phyloP scores from a whole-genome alignment of 2,113 vertebrate genomes.

The Mugil cephalus region DNA sequence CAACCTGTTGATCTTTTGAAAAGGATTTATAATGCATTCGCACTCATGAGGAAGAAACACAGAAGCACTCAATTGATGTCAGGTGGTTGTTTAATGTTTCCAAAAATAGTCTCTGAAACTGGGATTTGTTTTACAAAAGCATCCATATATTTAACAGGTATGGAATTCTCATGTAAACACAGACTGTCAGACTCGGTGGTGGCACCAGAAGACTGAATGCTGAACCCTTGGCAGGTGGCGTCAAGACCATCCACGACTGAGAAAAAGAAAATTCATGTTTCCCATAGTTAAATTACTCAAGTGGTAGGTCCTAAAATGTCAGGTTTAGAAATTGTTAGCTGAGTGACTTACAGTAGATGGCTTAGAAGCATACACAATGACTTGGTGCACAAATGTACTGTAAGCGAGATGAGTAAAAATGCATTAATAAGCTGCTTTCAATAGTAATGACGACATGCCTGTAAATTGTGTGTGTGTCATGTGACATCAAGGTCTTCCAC shows the following conservation, averaged over 20 bases:
- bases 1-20: background rate
- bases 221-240: conserved; percentile 51
- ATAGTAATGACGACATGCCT: conserved; percentile 28
- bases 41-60: background rate
- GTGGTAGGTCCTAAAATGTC: conserved; percentile 21
- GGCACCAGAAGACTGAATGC: conserved; percentile 61
- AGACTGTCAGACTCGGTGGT: conserved; percentile 65
- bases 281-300: conserved; percentile 37
- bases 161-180: conserved; percentile 80
- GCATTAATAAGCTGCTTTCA: conserved; percentile 27
- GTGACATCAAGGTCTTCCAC: conserved; percentile 23
- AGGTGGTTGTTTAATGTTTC: conserved; percentile 81
- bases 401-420: conserved; percentile 53
- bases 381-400: conserved; percentile 29
- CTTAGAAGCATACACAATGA: conserved; percentile 37
- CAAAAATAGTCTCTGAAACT: conserved; percentile 83
- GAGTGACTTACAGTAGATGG: conserved; percentile 32
- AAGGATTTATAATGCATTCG: background rate
- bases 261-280: conserved; percentile 17
- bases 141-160: conserved; percentile 72
- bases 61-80: conserved; percentile 63
- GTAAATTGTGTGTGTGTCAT: conserved; percentile 7
- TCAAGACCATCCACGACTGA: conserved; percentile 53
- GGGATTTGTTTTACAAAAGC: conserved; percentile 82
- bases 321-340: conserved; percentile 39